phyloP scores from a whole-genome alignment of 2,113 vertebrate species.

The Tychaedon coryphoeus region DNA sequence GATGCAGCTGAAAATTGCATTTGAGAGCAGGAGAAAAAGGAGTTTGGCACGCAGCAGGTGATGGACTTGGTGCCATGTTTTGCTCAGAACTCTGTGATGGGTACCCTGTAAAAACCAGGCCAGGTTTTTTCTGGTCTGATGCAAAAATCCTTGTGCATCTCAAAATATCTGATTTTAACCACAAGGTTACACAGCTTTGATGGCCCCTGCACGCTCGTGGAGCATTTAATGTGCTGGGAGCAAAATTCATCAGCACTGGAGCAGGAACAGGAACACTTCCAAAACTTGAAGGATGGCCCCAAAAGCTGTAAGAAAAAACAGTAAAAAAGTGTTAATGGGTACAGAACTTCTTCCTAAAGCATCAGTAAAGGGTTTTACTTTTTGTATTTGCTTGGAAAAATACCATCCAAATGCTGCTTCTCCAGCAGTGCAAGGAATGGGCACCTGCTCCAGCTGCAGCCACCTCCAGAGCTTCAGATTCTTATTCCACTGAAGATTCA shows the following conservation, averaged over 20 bases:
- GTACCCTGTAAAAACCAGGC: not conserved
- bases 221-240: not conserved
- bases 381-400: not conserved
- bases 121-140: not conserved
- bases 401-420: not conserved
- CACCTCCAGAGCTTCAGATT: not conserved
- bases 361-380: fast-evolving
- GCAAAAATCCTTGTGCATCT: not conserved
- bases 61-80: fast-evolving
- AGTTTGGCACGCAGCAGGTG: fast-evolving
- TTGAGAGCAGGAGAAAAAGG: fast-evolving
- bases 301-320: not conserved
- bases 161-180: fast-evolving
- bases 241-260: fast-evolving
- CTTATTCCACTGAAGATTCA: not conserved
- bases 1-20: not conserved
- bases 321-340: not conserved
- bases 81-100: not conserved
- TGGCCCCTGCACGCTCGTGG: not conserved
- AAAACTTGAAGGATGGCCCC: not conserved
- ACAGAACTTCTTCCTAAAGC: not conserved
- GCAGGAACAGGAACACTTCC: fast-evolving
- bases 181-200: fast-evolving
- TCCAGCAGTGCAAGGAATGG: not conserved
- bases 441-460: not conserved